A percentile compares a stretch with the other conserved stretches of the same genome.
These are phyloP conservation scores for Cylindroiulus punctatus DNA, from an alignment of 2,888 invertebrate genomes.

Conservation along the genomic window DNA sequence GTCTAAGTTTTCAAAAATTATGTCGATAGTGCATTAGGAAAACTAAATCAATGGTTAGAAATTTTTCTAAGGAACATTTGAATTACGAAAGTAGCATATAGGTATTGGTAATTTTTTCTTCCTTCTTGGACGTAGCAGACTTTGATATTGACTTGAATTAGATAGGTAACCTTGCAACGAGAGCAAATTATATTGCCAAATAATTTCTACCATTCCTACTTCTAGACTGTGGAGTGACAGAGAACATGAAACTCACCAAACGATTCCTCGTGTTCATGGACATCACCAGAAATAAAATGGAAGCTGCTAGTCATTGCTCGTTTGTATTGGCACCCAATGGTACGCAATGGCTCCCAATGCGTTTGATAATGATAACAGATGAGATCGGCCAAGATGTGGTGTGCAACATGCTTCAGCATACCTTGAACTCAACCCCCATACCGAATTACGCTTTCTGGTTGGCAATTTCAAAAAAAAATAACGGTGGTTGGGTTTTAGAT, in stretches of 20 bases:
- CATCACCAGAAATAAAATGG: neutral
- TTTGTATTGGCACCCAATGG: neutral
- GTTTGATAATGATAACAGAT: neutral
- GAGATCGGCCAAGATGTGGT: neutral
- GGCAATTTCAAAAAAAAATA: neutral
- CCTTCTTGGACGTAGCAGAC: no score
- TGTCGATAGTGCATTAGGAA: no score
- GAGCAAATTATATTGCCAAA: neutral
- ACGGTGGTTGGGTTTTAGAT: neutral
- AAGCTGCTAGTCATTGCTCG: neutral
- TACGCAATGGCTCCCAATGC: neutral
- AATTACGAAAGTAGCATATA: no score
- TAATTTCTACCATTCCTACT: neutral
- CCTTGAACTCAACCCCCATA: neutral
- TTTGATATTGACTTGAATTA: no score
- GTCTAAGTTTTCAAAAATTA: no score
- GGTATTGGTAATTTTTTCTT: no score
- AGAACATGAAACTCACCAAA: neutral
- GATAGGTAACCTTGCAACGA: no score
- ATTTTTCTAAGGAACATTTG: no score
- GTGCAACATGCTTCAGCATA: neutral
- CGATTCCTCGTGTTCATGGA: neutral
- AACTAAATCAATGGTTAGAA: no score
- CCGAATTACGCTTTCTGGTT: neutral
- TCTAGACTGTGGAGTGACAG: slow-evolving; percentile 20